Evolutionary conservation across 2,113 vertebrate species (phyloP).

Genomic region (Pedionomus torquatus): DNA sequence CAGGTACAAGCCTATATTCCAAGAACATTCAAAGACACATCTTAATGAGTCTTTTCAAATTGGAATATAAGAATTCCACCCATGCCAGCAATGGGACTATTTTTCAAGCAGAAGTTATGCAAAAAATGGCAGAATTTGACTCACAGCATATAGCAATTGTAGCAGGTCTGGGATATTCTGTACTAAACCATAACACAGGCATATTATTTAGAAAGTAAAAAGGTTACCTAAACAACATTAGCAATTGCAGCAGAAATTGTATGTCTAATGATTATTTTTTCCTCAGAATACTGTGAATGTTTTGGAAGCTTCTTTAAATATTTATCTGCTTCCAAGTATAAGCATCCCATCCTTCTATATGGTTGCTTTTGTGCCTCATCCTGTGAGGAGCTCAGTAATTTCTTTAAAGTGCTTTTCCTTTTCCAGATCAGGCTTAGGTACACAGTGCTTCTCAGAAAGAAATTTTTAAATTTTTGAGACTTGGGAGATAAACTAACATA

Average conservation of each 20-base stretch:
- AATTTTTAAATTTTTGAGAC: background rate
- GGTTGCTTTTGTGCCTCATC: background rate
- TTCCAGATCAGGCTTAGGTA: background rate
- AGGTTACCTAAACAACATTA: background rate
- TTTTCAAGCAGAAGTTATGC: background rate
- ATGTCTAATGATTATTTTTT: background rate
- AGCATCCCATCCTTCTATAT: background rate
- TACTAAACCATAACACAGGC: background rate
- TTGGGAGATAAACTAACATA: background rate
- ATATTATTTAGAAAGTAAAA: background rate
- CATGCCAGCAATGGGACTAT: background rate
- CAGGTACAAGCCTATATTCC: background rate
- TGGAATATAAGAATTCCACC: background rate
- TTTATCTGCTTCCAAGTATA: background rate
- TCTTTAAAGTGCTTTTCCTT: background rate
- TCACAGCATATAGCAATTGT: background rate
- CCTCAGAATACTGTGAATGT: background rate
- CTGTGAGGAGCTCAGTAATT: background rate
- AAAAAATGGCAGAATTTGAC: background rate
- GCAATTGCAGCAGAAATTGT: background rate
- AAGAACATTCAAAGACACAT: background rate
- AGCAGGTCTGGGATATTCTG: background rate
- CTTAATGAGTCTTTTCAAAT: background rate
- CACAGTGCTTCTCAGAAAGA: background rate
- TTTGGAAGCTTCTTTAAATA: background rate